Base-by-base conservation (phyloP, 1,140 invertebrate species). In the Drosophila bipectinata region DNA sequence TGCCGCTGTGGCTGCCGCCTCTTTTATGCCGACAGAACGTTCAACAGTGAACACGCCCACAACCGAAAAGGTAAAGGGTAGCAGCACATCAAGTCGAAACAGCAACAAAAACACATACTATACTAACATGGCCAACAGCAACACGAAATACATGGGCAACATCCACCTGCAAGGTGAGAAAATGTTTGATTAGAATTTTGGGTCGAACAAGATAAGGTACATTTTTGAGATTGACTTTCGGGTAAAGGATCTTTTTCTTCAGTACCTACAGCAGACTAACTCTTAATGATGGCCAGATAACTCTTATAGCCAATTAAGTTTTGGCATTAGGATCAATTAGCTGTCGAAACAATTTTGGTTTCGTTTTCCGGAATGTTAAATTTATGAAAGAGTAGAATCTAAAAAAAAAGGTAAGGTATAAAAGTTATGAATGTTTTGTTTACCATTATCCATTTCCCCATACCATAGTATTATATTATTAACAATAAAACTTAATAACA, bases 131-230 rank as follows among this genome's bases (percentile, higher is more conserved):
- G 62, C 58, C 61, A 21, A n/a, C 44, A 58, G 56, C 56, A 48
- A 58, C 44, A 62, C 47, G 47, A 49, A 34, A 58, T 21, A 47
- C 44, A 21, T 47, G 44, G 18, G 18, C 44, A 47, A 47, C 18
- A 24, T 47, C 44, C 15, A 10, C 8, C 18, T 47, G 45, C 24
- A 57, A 90, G 87, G 85, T 90, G 85, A 90, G 85, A 90, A 90
- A 90, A 87, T 90, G 81, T 82, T 85, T 90, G 85, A 90, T 90
- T 90, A 83, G 84, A 80, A 80, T 77, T 88, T 57, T 39, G 72
- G 67, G 48, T 72, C 48, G 54, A 53, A 61, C 55, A 72, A 60
- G 69, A 72, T 60, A 58, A 72, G 39, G 28, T n/a, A 26, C 34
- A 53, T 67, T 66, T 41, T 34, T 39, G 21, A 67, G 66, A 48